Conservation (phyloP, 92 coral and sea anemone genomes). For the Isaurus tuberculatus region DNA sequence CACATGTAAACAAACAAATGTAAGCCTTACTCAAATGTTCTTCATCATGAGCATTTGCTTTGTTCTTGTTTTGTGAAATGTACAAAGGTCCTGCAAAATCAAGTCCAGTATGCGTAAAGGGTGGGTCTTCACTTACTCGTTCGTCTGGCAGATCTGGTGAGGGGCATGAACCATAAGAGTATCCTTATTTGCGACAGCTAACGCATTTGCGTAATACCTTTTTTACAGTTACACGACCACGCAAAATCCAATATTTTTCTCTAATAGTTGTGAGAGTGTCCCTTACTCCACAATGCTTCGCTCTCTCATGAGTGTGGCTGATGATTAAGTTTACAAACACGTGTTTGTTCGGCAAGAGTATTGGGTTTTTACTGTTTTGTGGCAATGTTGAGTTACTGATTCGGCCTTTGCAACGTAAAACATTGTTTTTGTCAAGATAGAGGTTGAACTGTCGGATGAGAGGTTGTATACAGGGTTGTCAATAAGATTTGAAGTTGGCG, state of each 20-base stretch:
- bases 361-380: conserved; percentile 10
- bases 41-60: conserved; percentile 12
- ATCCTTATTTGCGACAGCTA: conserved; percentile 29
- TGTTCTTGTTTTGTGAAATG: conserved; percentile 6
- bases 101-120: conserved; percentile 53
- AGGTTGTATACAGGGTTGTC: too few species aligned
- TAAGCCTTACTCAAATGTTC: not conserved
- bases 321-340: conserved; percentile 13
- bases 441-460: not conserved
- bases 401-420: conserved; percentile 35
- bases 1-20: too few species aligned
- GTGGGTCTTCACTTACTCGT: conserved; percentile 55
- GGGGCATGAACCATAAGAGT: conserved; percentile 12
- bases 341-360: conserved; percentile 17
- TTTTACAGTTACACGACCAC: conserved; percentile 17
- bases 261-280: conserved; percentile 5
- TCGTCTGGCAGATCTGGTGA: conserved; percentile 47
- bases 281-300: conserved; percentile 35
- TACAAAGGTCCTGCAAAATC: conserved; percentile 55
- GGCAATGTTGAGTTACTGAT: conserved; percentile 19
- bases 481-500: too few species aligned
- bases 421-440: not conserved
- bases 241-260: conserved; percentile 29
- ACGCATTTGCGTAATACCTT: conserved; percentile 31
- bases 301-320: conserved; percentile 6